Conservation (phyloP, 2,888 invertebrate species). For the Cynaeus angustus region DNA sequence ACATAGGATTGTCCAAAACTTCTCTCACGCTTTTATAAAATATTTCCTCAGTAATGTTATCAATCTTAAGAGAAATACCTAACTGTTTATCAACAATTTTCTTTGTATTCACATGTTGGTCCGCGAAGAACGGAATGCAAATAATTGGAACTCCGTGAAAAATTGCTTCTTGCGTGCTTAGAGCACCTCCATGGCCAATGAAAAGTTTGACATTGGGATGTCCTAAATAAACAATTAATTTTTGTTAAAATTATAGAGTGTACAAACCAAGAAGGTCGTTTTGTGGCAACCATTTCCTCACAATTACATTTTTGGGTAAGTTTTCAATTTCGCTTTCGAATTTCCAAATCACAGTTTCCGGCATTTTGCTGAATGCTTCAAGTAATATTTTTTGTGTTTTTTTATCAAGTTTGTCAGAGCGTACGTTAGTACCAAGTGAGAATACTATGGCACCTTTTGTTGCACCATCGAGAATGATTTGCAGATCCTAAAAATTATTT, state of each 20-base stretch:
- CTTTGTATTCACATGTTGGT: slow-evolving; percentile 60
- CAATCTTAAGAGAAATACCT: slow-evolving; percentile 55
- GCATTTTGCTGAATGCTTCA: slow-evolving; percentile 65
- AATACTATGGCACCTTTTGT: slow-evolving; percentile 68
- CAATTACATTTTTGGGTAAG: slow-evolving; percentile 67
- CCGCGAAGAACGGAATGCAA: slow-evolving; percentile 56
- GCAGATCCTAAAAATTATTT: slow-evolving; percentile 59
- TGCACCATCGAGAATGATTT: slow-evolving; percentile 64
- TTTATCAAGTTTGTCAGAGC: slow-evolving; percentile 61
- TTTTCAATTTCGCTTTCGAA: slow-evolving; percentile 64
- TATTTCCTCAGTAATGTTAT: slow-evolving; percentile 53
- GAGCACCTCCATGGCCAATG: slow-evolving; percentile 58
- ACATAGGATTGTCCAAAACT: slow-evolving; percentile 53
- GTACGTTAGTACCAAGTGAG: slow-evolving; percentile 67
- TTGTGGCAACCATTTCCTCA: slow-evolving; percentile 69
- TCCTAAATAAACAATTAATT: slow-evolving; percentile 48
- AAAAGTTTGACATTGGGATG: slow-evolving; percentile 59
- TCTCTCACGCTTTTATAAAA: slow-evolving; percentile 52
- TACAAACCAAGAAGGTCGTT: slow-evolving; percentile 67
- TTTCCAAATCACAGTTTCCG: slow-evolving; percentile 69
- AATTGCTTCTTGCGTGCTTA: slow-evolving; percentile 58
- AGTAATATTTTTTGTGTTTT: slow-evolving; percentile 60
- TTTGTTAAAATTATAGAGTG: not conserved
- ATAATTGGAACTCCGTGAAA: slow-evolving; percentile 58
- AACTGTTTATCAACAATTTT: slow-evolving; percentile 59